Evolutionary conservation across 35 echinoderm and acorn worm genomes (phyloP).

Genomic region (Strongylocentrotus purpuratus): DNA sequence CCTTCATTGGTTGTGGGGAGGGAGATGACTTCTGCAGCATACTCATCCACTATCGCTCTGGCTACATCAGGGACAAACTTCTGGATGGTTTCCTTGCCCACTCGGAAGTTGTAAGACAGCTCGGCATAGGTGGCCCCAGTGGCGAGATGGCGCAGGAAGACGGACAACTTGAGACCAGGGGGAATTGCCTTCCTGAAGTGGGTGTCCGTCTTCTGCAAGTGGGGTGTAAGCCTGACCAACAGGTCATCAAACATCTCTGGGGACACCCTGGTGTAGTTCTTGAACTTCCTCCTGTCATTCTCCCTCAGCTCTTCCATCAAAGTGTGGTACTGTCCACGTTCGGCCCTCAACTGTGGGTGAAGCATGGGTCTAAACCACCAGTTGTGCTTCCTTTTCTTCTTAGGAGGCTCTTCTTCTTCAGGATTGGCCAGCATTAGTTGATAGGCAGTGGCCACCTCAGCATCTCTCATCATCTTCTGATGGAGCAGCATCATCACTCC

Average conservation of each 20-base stretch:
- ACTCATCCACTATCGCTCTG: conserved; percentile 27
- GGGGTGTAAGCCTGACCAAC: too few species aligned
- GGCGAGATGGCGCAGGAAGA: conserved; percentile 26
- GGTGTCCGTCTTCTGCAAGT: too few species aligned
- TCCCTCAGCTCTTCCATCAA: too few species aligned
- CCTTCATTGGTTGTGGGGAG: conserved; percentile 27
- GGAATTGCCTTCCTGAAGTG: background rate
- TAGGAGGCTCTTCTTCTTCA: background rate
- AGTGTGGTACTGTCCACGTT: conserved; percentile 17
- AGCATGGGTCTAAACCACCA: conserved; percentile 22
- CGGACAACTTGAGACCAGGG: conserved; percentile 27
- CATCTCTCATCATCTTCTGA: conserved; percentile 30
- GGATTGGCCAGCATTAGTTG: conserved; percentile 6
- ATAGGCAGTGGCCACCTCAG: conserved; percentile 34
- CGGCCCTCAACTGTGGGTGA: conserved; percentile 7
- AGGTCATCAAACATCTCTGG: too few species aligned
- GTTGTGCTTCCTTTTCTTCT: conserved; percentile 30
- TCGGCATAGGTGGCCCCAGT: conserved; percentile 31
- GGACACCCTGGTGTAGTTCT: too few species aligned
- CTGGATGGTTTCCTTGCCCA: conserved; percentile 32
- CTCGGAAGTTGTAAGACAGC: background rate
- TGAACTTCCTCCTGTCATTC: too few species aligned
- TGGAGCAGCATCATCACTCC: conserved; percentile 35
- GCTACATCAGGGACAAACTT: conserved; percentile 34
- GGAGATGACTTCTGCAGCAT: conserved; percentile 32